Percentiles rank a stretch among this genome's conserved stretches.
Conservation (phyloP, 1,140 invertebrate genomes). For the Oreohelix idahoensis region DNA sequence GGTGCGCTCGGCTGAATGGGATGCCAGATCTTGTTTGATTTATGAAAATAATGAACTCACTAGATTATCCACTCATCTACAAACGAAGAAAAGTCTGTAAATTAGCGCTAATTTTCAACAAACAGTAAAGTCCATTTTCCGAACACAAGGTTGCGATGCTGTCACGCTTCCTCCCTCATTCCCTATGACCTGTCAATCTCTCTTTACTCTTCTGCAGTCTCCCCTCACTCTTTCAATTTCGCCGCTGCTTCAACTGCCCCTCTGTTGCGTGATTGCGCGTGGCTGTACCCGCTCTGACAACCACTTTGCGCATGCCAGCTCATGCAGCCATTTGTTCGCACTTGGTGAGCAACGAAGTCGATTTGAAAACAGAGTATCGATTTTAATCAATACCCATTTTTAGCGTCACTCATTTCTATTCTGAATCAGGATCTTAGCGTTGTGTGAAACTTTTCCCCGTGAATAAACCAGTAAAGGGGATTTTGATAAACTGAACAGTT, state of each 20-base stretch:
- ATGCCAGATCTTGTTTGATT: no score
- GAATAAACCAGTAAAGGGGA: no score
- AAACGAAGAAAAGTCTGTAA: no score
- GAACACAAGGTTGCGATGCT: background rate
- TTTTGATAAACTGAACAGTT: no score
- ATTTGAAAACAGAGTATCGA: constrained; percentile 9
- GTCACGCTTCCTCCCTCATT: background rate
- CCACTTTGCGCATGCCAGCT: background rate
- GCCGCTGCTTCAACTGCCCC: background rate
- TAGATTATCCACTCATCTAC: no score
- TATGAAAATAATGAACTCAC: no score
- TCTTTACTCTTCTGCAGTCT: background rate
- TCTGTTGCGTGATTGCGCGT: background rate
- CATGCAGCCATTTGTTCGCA: background rate
- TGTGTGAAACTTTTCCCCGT: no score
- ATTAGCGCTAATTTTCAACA: no score
- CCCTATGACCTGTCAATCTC: background rate
- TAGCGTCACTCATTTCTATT: no score
- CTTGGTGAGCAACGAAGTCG: background rate
- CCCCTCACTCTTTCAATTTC: background rate
- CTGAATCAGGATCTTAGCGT: no score
- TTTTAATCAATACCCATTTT: background rate
- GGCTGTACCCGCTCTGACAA: background rate
- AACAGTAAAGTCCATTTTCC: no score
- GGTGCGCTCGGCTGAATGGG: no score